Base-by-base conservation (phyloP, 2,888 invertebrate genomes). In the Chrysolina haemoptera region DNA sequence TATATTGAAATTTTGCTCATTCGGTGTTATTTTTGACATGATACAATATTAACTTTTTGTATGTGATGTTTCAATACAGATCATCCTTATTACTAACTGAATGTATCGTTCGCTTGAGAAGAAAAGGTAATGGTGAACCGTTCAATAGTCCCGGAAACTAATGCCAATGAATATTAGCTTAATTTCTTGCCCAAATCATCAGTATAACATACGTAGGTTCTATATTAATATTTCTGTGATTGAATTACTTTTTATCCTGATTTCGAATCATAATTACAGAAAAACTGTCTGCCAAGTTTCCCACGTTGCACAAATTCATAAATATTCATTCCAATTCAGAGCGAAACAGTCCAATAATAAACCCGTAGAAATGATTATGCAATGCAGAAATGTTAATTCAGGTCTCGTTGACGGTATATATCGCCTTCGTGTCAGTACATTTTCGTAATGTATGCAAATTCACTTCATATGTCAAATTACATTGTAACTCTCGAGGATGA, bases 401-500 rank as follows among this genome's bases (percentile, higher is more conserved):
- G n/a, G 10, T 27, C 22, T 65, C 20, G 22, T 20, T 27, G 65
- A 65, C 48, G 65, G 48, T 48, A 65, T 18, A 46, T 65, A 65
- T 65, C 27, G 65, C 65, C 48, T 46, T 22, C 20, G 65, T 46
- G 65, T 20, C 48, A 65, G 43, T 65, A 18, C 22, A 65, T 65
- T 65, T 65, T 65, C 48, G 46, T 65, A 46, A 53, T 20, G 53
- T 20, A 53, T 53, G 53, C 53, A 53, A 53, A 53, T 53, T 53
- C 53, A 66, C 66, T 27, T 16, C 66, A 53, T 66, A 66, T 66
- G 66, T 66, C 66, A 66, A 66, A 66, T 50, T 50, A 66, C 48
- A 22, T 48, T 66, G 27, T 35, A 50, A 66, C 18, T 59, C n/a
- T 59, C 50, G 53, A 53, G 41, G 66, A 66, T 66, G 48, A 50